Percentiles rank a stretch among this genome's conserved stretches.
These are phyloP conservation scores for Enteromius trimaculatus DNA, from an alignment of 2,797 vertebrate species.

Conservation along the genomic window DNA sequence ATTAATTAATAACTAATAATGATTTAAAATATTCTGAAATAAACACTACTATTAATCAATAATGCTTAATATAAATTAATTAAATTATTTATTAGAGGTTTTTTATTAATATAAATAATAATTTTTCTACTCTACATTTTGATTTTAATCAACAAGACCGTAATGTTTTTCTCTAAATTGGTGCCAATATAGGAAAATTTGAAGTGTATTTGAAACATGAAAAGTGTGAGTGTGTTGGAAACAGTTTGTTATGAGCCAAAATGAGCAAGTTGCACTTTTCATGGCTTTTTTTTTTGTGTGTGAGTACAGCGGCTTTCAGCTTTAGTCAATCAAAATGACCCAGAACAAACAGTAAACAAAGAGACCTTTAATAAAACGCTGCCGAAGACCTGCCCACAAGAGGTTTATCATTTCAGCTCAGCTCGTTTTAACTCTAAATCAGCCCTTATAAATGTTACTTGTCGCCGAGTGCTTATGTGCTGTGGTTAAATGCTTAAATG, in stretches of 20 bases:
- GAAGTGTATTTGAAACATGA: background rate
- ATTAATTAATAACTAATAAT: background rate
- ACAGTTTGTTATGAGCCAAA: background rate
- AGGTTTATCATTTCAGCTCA: slow-evolving; percentile 72
- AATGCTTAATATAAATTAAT: background rate
- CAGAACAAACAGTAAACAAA: slow-evolving; percentile 77
- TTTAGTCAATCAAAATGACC: slow-evolving; percentile 74
- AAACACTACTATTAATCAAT: background rate
- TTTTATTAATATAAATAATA: background rate
- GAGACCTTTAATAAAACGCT: slow-evolving; percentile 74
- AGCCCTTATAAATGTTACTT: background rate
- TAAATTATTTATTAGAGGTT: background rate
- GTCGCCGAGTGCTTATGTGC: background rate
- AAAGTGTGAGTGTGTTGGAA: background rate
- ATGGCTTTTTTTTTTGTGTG: background rate
- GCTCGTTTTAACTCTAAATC: slow-evolving; percentile 37
- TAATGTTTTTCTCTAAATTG: background rate
- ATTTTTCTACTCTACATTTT: background rate
- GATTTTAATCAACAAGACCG: background rate
- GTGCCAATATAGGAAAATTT: background rate
- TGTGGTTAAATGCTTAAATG: background rate
- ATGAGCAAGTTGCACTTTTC: background rate
- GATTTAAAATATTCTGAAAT: background rate
- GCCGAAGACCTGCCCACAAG: slow-evolving; percentile 62
- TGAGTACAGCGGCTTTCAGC: slow-evolving; percentile 67